These are phyloP conservation scores for Malacosoma neustria DNA, from an alignment of 2,888 invertebrate species.

Conservation along the genomic window DNA sequence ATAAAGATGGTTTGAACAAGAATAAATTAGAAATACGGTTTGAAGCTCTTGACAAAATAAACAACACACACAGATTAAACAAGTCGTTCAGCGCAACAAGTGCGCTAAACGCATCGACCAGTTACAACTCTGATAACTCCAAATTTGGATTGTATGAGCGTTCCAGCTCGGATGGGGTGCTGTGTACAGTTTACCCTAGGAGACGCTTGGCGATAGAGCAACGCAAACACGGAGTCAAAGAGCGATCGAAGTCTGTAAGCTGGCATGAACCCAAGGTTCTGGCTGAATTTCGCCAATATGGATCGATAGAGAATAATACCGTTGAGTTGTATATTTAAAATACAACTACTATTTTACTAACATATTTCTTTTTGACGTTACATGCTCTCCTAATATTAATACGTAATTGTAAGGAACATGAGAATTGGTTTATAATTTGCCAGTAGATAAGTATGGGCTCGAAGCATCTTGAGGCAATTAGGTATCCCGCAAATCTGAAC, in stretches of 20 bases:
- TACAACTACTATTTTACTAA: too few species aligned
- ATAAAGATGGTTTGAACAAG: too few species aligned
- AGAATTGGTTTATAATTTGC: too few species aligned
- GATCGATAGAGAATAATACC: too few species aligned
- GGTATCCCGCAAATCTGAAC: too few species aligned
- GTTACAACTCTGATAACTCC: constrained; percentile 8
- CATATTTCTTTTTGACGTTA: too few species aligned
- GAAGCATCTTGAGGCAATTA: too few species aligned
- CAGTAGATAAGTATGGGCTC: too few species aligned
- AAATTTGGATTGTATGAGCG: constrained; percentile 26
- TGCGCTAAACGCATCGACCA: constrained; percentile 18
- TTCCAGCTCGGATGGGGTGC: constrained; percentile 51
- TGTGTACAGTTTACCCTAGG: constrained; percentile 37
- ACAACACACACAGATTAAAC: constrained; percentile 34
- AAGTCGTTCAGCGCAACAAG: constrained; percentile 38
- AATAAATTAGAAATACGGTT: constrained; percentile 45
- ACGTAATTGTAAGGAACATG: too few species aligned
- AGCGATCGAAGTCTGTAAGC: constrained; percentile 43
- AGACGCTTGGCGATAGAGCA: constrained; percentile 21
- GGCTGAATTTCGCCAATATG: too few species aligned
- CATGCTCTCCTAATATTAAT: too few species aligned
- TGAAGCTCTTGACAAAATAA: constrained; percentile 22
- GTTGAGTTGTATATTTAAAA: too few species aligned
- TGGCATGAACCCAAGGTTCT: constrained; percentile 16
- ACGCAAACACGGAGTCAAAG: constrained; percentile 10